phyloP scores from a whole-genome alignment of 2,113 vertebrate genomes.

The Struthidea cinerea region DNA sequence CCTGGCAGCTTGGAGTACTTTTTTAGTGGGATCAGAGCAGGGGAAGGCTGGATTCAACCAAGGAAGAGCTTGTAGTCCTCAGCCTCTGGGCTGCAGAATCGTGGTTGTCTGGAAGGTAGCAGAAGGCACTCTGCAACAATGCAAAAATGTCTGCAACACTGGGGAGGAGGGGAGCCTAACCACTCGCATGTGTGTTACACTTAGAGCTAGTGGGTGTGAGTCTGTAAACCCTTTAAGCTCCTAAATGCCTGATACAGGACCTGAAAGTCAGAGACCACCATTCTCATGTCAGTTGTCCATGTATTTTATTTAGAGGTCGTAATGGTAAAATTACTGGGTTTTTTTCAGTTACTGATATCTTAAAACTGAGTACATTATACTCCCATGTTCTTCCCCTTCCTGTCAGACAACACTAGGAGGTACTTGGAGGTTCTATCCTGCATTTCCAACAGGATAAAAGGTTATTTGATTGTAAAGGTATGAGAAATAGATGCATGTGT shows the following conservation, averaged over 20 bases:
- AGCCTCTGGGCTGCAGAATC: neutral
- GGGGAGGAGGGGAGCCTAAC: neutral
- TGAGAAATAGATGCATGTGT: neutral
- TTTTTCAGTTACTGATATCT: neutral
- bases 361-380: neutral
- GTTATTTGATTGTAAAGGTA: neutral
- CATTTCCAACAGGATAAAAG: neutral
- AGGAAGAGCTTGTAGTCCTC: neutral
- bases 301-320: neutral
- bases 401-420: neutral
- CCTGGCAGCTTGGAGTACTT: neutral
- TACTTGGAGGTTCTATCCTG: neutral
- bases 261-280: neutral
- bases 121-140: neutral
- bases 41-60: neutral
- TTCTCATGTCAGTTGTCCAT: neutral
- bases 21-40: neutral
- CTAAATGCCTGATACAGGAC: neutral
- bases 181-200: neutral
- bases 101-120: neutral
- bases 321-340: neutral
- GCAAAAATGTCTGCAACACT: neutral
- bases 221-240: neutral
- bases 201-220: neutral
- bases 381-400: neutral